phyloP scores from a whole-genome alignment of 2,113 vertebrate genomes.

The Entosphenus tridentatus region DNA sequence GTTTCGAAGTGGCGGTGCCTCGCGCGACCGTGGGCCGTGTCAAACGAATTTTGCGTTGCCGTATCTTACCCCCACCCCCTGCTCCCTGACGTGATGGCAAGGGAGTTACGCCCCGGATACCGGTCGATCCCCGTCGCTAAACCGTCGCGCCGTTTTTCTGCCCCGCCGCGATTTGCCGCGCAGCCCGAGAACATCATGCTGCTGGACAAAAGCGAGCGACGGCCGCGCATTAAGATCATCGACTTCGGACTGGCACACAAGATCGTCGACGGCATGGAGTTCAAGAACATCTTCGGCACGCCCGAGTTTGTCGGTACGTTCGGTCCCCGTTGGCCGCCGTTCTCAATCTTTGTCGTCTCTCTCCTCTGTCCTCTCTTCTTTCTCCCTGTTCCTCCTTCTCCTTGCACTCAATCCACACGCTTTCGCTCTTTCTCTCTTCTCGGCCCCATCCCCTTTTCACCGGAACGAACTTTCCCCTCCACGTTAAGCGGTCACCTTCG shows the following conservation, averaged over 20 bases:
- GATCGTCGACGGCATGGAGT: constrained; percentile 1
- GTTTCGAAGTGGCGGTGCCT: too few relatives aligned
- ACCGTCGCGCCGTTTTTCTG: not conserved
- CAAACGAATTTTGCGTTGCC: too few relatives aligned
- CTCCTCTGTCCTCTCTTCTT: not conserved
- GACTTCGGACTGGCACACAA: not conserved
- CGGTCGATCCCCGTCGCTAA: too few relatives aligned
- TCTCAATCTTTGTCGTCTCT: not conserved
- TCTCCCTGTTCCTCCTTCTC: not conserved
- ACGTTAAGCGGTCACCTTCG: not conserved
- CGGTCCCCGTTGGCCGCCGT: too few relatives aligned
- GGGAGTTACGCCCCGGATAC: too few relatives aligned
- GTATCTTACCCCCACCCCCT: too few relatives aligned
- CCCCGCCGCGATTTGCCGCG: not conserved
- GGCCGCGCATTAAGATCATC: constrained; percentile 1
- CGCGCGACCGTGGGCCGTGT: too few relatives aligned
- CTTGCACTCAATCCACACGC: not conserved
- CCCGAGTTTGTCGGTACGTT: constrained; percentile 3
- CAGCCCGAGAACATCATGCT: constrained; percentile 4
- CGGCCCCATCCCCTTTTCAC: not conserved
- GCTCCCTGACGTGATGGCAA: too few relatives aligned
- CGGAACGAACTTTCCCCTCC: not conserved
- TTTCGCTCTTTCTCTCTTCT: not conserved
- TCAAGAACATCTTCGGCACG: not conserved
- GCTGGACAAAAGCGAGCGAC: not conserved